phyloP scores from a whole-genome alignment of 2,888 invertebrate genomes.

The Cryptus armator region DNA sequence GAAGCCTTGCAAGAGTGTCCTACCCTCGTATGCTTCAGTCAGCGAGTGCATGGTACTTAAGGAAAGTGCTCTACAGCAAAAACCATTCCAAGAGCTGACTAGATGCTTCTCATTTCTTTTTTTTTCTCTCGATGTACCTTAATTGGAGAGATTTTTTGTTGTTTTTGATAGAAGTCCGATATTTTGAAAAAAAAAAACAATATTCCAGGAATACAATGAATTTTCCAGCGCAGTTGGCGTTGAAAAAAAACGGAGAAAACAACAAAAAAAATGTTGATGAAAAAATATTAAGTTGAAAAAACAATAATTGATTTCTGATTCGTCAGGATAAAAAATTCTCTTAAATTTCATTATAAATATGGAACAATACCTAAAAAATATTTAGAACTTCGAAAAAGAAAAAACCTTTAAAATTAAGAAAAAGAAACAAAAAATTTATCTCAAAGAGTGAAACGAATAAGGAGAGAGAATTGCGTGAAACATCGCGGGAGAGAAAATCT shows the following conservation, averaged over 20 bases:
- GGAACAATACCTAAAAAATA: too few relatives aligned
- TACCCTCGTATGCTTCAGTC: slow-evolving; percentile 41
- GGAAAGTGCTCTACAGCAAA: slow-evolving; percentile 40
- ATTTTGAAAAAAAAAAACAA: not conserved
- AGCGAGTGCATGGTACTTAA: slow-evolving; percentile 37
- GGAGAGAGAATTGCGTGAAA: not conserved
- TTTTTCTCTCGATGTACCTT: slow-evolving; percentile 3
- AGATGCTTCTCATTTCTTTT: slow-evolving; percentile 8
- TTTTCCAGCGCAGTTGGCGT: too few relatives aligned
- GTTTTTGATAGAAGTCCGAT: not conserved
- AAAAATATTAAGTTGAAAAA: too few relatives aligned
- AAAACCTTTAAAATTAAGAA: not conserved
- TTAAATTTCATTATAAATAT: too few relatives aligned
- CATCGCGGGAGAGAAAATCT: slow-evolving; percentile 67
- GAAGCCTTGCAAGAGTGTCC: slow-evolving; percentile 46
- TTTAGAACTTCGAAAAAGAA: too few relatives aligned
- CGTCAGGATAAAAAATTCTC: too few relatives aligned
- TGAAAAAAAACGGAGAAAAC: too few relatives aligned
- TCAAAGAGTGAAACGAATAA: not conserved
- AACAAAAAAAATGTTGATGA: too few relatives aligned
- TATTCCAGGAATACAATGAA: not conserved
- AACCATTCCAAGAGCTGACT: slow-evolving; percentile 22
- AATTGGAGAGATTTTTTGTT: not conserved
- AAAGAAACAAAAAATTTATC: not conserved
- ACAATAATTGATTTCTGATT: too few relatives aligned